These are phyloP conservation scores for Antidorcas marsupialis DNA, from an alignment of 2,113 vertebrate species.

Conservation along the genomic window DNA sequence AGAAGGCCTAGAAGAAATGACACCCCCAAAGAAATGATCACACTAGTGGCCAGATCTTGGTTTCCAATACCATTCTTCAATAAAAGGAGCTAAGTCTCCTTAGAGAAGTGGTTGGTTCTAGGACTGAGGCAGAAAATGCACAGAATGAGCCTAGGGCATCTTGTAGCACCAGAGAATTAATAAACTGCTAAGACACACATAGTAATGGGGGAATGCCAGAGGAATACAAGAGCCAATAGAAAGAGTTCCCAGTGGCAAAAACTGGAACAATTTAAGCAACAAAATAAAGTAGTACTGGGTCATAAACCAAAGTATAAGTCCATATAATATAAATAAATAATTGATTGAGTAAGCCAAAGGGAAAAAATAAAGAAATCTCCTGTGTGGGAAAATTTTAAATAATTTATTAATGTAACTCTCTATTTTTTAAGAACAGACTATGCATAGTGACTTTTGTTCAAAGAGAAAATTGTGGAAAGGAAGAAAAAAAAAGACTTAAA, in stretches of 20 bases:
- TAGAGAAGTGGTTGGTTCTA: not conserved
- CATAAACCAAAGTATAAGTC: not conserved
- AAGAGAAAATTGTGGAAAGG: slow-evolving; percentile 4
- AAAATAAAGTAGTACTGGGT: not conserved
- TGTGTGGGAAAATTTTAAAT: not conserved
- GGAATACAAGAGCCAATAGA: not conserved
- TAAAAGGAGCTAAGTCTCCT: not conserved
- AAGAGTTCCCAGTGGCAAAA: not conserved
- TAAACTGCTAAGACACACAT: not conserved
- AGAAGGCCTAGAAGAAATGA: not conserved
- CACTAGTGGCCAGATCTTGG: not conserved
- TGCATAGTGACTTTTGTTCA: not conserved
- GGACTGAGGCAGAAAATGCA: not conserved
- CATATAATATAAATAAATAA: not conserved
- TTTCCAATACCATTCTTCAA: not conserved
- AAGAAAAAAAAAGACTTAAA: not conserved
- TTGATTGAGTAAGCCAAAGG: not conserved
- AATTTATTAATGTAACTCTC: not conserved
- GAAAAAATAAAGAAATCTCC: not conserved
- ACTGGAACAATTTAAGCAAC: not conserved
- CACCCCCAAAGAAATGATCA: not conserved
- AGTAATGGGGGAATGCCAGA: not conserved
- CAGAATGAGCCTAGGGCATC: not conserved
- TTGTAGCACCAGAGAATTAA: not conserved
- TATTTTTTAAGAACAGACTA: not conserved